Evolutionary conservation across 2,113 vertebrate species (phyloP).

Genomic region (Elephantulus edwardii): DNA sequence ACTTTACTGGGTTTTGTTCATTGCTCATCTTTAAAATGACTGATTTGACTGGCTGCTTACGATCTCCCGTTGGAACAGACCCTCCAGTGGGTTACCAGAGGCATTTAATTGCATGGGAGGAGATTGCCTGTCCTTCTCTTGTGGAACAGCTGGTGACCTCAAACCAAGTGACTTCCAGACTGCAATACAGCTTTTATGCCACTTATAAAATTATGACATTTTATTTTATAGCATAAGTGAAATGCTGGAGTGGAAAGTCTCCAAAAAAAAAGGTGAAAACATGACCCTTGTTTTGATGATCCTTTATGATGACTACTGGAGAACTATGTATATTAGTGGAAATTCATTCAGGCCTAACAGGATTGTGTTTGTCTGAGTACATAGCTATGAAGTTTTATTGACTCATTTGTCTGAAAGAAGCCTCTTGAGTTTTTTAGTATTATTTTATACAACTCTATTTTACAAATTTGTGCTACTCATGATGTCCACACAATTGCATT

Average conservation of each 20-base stretch:
- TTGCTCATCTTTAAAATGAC: conserved; percentile 20
- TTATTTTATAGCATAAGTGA: neutral
- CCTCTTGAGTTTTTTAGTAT: neutral
- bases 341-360: neutral
- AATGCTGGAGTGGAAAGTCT: neutral
- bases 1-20: neutral
- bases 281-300: neutral
- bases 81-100: too few species aligned
- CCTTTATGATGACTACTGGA: neutral
- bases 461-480: neutral
- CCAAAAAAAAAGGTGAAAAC: neutral
- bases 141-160: too few species aligned
- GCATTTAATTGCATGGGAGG: too few species aligned
- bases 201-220: neutral
- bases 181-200: too few species aligned
- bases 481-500: neutral
- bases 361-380: neutral
- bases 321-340: neutral
- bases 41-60: neutral
- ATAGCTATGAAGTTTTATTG: neutral
- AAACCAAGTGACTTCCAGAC: too few species aligned
- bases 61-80: too few species aligned
- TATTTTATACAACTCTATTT: neutral
- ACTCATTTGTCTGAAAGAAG: conserved; percentile 22
- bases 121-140: too few species aligned